These are phyloP conservation scores for Drosophila mulleri DNA, from an alignment of 2,888 invertebrate genomes.

Conservation along the genomic window DNA sequence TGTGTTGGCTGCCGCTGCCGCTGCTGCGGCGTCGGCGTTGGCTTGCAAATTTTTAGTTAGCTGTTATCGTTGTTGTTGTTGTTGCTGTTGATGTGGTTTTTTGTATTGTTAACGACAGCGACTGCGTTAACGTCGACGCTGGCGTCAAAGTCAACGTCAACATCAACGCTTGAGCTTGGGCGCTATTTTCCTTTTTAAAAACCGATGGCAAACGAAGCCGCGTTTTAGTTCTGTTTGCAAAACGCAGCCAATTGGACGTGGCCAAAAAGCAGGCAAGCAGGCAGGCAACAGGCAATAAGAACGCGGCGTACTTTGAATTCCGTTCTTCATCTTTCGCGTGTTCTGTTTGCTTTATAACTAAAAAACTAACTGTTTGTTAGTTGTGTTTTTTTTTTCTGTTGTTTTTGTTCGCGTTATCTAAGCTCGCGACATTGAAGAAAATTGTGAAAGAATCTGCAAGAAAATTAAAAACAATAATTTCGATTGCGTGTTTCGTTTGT, in stretches of 20 bases:
- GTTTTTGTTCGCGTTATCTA: slow-evolving; percentile 33
- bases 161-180: slow-evolving; percentile 62
- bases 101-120: slow-evolving; percentile 30
- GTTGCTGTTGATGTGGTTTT: neutral
- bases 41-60: slow-evolving; percentile 28
- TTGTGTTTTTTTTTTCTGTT: neutral
- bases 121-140: slow-evolving; percentile 16
- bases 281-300: slow-evolving; percentile 16
- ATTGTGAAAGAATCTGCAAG: slow-evolving; percentile 13
- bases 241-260: slow-evolving; percentile 80
- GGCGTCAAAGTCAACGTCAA: slow-evolving; percentile 26
- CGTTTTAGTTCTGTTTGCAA: slow-evolving; percentile 83
- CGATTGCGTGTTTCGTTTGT: slow-evolving; percentile 32
- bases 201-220: slow-evolving; percentile 58
- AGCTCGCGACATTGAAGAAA: slow-evolving; percentile 27
- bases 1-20: slow-evolving; percentile 3
- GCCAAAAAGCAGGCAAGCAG: slow-evolving; percentile 26
- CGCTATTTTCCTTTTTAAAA: slow-evolving; percentile 71
- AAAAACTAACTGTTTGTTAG: slow-evolving; percentile 6
- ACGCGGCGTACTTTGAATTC: slow-evolving; percentile 26
- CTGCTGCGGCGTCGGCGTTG: slow-evolving; percentile 14
- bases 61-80: slow-evolving; percentile 2
- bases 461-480: slow-evolving; percentile 13
- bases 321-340: slow-evolving; percentile 18
- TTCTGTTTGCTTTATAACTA: slow-evolving; percentile 11